Conservation (phyloP, 2,888 invertebrate genomes). For the Drosophila macrospina region DNA sequence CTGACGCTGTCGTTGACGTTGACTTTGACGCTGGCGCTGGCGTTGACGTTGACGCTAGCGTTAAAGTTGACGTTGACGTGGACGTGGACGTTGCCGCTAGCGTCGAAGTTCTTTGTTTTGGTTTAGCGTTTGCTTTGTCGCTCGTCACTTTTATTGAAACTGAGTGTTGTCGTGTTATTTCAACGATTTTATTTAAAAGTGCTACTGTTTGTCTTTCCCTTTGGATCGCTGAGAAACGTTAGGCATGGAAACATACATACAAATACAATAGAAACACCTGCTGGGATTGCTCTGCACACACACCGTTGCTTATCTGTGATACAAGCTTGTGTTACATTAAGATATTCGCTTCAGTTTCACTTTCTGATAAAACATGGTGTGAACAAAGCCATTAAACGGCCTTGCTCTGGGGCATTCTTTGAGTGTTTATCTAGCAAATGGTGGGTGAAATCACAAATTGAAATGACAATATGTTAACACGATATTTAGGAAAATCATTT, state of each 20-base stretch:
- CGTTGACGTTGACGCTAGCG: not conserved
- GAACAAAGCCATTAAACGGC: constrained; percentile 11
- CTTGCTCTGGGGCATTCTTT: constrained; percentile 20
- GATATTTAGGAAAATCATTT: not conserved
- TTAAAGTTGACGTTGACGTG: not conserved
- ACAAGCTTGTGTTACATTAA: not conserved
- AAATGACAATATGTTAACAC: not conserved
- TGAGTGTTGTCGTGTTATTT: constrained; percentile 7
- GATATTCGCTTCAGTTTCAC: constrained; percentile 19
- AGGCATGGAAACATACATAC: not conserved
- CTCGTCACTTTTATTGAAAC: constrained; percentile 12
- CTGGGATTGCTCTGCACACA: not conserved
- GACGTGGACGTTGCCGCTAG: constrained; percentile 4
- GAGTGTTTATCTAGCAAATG: not conserved
- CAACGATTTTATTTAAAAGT: constrained; percentile 18
- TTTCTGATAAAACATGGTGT: constrained; percentile 9
- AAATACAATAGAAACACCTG: not conserved
- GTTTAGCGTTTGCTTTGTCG: constrained; percentile 1
- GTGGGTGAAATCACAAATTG: not conserved
- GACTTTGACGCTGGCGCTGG: not conserved
- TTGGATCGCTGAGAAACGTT: not conserved
- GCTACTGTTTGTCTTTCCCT: not conserved
- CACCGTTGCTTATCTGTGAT: not conserved
- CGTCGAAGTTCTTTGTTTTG: constrained; percentile 8
- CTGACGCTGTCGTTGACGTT: constrained; percentile 3